These are phyloP conservation scores for Hippocampus guttulatus DNA, from an alignment of 2,113 vertebrate species.

Conservation along the genomic window DNA sequence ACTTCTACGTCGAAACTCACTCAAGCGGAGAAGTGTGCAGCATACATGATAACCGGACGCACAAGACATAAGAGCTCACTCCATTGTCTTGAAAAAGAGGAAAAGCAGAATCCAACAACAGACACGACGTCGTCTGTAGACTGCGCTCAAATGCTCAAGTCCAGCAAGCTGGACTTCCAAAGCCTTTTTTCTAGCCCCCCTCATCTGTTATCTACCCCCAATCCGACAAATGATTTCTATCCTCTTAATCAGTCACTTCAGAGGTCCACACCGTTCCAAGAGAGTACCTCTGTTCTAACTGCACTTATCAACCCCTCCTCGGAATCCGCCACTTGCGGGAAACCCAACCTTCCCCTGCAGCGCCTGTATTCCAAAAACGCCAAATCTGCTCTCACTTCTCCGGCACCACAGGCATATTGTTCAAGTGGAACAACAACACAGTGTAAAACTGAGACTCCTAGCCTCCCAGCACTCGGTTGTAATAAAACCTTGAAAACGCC, in stretches of 20 bases:
- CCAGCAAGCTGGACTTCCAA: conserved; percentile 65
- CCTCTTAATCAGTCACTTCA: neutral
- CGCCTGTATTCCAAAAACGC: neutral
- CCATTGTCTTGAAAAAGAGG: neutral
- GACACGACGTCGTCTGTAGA: neutral
- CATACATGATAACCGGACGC: neutral
- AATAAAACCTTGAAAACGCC: conserved; percentile 10
- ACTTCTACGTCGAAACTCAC: neutral
- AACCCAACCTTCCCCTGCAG: neutral
- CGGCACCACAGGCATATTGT: fast-evolving
- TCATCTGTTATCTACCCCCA: conserved; percentile 31
- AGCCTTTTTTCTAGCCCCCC: conserved; percentile 53
- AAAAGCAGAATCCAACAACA: neutral
- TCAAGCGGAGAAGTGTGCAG: neutral
- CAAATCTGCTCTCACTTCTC: neutral
- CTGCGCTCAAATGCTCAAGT: conserved; percentile 19
- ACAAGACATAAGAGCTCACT: neutral
- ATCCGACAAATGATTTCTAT: conserved; percentile 4
- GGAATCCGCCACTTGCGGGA: neutral
- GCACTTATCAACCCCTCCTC: neutral
- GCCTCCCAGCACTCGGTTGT: neutral
- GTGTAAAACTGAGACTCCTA: neutral
- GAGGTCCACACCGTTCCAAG: neutral
- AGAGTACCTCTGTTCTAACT: neutral
- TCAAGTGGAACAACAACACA: neutral